Conservation (phyloP, 2,113 vertebrate species). For the Rynchops niger region DNA sequence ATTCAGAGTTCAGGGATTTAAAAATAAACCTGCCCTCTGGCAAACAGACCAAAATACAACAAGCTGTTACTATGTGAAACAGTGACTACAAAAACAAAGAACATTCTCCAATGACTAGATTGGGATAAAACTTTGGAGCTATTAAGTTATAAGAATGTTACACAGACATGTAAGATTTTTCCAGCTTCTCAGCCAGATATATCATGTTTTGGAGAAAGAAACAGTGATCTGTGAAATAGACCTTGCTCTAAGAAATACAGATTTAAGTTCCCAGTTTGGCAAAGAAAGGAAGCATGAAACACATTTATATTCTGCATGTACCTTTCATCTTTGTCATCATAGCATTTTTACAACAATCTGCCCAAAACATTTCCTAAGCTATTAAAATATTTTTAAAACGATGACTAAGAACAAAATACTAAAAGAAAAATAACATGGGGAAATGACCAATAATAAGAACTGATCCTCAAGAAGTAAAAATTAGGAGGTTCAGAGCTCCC, state of each 20-base stretch:
- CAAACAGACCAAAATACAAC: constrained; percentile 83
- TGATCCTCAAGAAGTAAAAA: not conserved
- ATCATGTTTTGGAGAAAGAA: constrained; percentile 57
- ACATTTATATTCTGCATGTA: not conserved
- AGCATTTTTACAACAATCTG: constrained; percentile 16
- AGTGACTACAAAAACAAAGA: constrained; percentile 82
- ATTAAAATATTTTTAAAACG: not conserved
- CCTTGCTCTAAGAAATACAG: not conserved
- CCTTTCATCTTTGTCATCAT: constrained; percentile 9
- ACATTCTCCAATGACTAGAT: constrained; percentile 81
- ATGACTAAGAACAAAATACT: not conserved
- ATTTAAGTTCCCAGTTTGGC: constrained; percentile 4
- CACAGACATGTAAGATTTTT: constrained; percentile 72
- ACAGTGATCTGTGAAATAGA: constrained; percentile 38
- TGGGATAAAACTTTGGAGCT: constrained; percentile 65
- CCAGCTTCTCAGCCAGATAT: constrained; percentile 69
- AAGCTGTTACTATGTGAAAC: constrained; percentile 84
- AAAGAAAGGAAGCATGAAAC: constrained; percentile 1
- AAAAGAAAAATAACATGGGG: not conserved
- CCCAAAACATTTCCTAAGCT: not conserved
- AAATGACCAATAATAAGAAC: not conserved
- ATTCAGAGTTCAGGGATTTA: constrained; percentile 85
- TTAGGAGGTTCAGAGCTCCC: not conserved
- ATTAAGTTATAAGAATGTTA: constrained; percentile 75
- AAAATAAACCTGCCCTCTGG: constrained; percentile 87